Percentiles rank a stretch among this genome's conserved stretches.
phyloP scores from a whole-genome alignment of 2,113 vertebrate genomes.

The Diadophis punctatus region DNA sequence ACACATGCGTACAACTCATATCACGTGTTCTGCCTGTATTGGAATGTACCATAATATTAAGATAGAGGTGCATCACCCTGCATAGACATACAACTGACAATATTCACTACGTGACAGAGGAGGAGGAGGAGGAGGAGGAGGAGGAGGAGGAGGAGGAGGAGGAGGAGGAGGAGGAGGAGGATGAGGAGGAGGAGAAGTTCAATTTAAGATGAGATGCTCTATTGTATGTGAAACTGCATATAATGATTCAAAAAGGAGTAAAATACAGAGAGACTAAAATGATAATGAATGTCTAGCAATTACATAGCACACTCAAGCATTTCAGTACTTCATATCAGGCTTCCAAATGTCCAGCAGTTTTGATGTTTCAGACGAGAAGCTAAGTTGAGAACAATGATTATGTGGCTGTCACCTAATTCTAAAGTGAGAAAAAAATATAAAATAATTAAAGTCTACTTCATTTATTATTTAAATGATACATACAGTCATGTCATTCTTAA shows the following conservation, averaged over 20 bases:
- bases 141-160: too few relatives aligned
- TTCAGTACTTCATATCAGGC: background rate
- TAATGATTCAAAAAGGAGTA: background rate
- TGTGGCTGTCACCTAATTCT: background rate
- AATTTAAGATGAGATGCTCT: slow-evolving; percentile 13
- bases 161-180: too few relatives aligned
- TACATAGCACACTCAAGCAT: background rate
- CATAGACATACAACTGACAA: too few relatives aligned
- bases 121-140: background rate
- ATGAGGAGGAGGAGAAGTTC: background rate
- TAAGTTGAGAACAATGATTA: background rate
- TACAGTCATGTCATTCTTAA: background rate
- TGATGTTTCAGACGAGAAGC: background rate
- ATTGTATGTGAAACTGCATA: slow-evolving; percentile 3
- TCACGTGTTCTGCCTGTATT: too few relatives aligned
- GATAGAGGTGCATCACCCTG: too few relatives aligned
- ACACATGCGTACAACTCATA: too few relatives aligned
- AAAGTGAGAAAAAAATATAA: background rate
- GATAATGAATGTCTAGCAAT: background rate
- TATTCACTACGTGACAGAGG: too few relatives aligned
- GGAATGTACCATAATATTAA: too few relatives aligned
- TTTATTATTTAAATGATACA: background rate
- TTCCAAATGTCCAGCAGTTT: background rate
- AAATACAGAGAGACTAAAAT: background rate
- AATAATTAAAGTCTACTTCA: background rate